Conservation (phyloP, 2,888 invertebrate species). For the Dolichomitus sp. region DNA sequence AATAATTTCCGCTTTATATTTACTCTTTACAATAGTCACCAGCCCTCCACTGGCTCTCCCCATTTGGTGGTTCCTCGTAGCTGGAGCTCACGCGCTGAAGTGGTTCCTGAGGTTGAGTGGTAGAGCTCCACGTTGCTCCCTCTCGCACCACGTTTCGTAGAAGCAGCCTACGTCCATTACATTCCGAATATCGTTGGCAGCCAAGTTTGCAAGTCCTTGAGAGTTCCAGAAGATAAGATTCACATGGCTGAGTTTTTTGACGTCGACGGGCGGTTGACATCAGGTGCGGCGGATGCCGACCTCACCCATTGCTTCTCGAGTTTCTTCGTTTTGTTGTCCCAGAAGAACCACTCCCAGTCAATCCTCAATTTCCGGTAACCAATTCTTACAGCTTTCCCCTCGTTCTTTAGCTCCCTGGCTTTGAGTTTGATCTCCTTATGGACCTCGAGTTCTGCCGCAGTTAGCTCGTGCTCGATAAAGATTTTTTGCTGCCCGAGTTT, state of each 20-base stretch:
- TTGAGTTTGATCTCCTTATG: constrained; percentile 7
- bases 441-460: neutral
- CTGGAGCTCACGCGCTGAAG: neutral
- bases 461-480: constrained; percentile 15
- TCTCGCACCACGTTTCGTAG: too few species aligned
- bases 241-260: constrained; percentile 3
- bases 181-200: neutral
- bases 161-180: too few species aligned
- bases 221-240: constrained; percentile 27
- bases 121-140: too few species aligned
- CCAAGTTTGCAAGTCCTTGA: constrained; percentile 23
- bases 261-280: neutral
- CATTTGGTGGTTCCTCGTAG: neutral
- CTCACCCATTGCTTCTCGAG: constrained; percentile 5
- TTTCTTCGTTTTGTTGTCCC: constrained; percentile 8
- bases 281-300: neutral
- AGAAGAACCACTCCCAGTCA: constrained; percentile 9
- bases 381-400: neutral
- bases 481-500: neutral
- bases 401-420: neutral
- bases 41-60: constrained; percentile 18
- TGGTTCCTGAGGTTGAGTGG: neutral
- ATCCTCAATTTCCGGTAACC: constrained; percentile 12
- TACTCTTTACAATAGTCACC: neutral
- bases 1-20: neutral